phyloP scores from a whole-genome alignment of 2,888 invertebrate genomes.

The Vandiemenella viatica region DNA sequence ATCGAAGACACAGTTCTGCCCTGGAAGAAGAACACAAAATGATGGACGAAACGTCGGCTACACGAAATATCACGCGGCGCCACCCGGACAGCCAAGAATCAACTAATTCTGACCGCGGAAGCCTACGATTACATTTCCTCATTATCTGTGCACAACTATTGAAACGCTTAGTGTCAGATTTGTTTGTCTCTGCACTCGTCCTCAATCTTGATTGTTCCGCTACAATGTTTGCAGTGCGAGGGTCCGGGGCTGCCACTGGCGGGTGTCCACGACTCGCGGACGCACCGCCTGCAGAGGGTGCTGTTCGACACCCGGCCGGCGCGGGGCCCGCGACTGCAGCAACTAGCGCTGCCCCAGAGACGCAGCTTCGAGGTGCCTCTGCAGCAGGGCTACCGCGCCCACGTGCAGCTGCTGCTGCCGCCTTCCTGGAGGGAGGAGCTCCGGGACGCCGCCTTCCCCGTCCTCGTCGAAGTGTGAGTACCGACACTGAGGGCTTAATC shows the following conservation, averaged over 20 bases:
- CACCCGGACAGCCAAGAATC: too few relatives aligned
- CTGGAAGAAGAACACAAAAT: too few relatives aligned
- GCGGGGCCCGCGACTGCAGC: slow-evolving; percentile 45
- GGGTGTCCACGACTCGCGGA: slow-evolving; percentile 54
- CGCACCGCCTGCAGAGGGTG: slow-evolving; percentile 60
- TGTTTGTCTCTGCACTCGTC: too few relatives aligned
- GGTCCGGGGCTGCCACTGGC: slow-evolving; percentile 84
- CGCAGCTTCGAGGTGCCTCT: slow-evolving; percentile 73
- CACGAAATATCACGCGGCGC: too few relatives aligned
- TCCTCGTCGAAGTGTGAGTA: slow-evolving; percentile 71
- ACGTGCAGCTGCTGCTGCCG: slow-evolving; percentile 74
- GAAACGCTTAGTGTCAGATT: too few relatives aligned
- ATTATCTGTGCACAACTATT: too few relatives aligned
- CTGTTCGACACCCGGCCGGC: slow-evolving; percentile 53
- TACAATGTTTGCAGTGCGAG: slow-evolving; percentile 74
- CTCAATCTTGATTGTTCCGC: too few relatives aligned
- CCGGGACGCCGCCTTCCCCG: slow-evolving; percentile 73
- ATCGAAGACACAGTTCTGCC: too few relatives aligned
- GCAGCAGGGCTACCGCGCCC: slow-evolving; percentile 71
- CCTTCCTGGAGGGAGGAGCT: slow-evolving; percentile 78
- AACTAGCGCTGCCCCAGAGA: slow-evolving; percentile 68
- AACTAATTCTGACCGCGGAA: too few relatives aligned
- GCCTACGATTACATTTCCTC: too few relatives aligned
- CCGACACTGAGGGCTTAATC: neutral
- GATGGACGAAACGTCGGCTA: too few relatives aligned